phyloP scores from a whole-genome alignment of 2,888 invertebrate species.

The Himalopsyche japonica region DNA sequence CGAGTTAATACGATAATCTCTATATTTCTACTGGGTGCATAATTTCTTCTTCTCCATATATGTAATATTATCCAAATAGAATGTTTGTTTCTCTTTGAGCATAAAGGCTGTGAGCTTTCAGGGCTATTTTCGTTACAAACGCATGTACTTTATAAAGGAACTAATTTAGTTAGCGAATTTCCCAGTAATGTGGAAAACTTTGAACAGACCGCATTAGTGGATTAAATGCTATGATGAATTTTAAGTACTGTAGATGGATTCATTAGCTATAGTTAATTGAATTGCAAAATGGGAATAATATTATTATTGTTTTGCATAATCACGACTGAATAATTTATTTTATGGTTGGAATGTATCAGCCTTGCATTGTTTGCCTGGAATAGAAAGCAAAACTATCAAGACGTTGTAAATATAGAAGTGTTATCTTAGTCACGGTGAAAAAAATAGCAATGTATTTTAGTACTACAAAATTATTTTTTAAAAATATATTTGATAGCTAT shows the following conservation, averaged over 20 bases:
- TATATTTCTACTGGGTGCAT: not conserved
- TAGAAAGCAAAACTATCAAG: no score
- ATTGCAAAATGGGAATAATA: not conserved
- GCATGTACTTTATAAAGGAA: not conserved
- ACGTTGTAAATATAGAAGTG: no score
- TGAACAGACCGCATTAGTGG: not conserved
- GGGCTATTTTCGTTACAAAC: not conserved
- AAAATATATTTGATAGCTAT: no score
- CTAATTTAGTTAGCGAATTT: not conserved
- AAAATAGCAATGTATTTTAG: no score
- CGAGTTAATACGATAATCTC: no score
- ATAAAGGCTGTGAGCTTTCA: not conserved
- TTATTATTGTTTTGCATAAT: no score
- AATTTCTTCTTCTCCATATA: not conserved
- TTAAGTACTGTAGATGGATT: not conserved
- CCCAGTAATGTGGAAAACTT: not conserved
- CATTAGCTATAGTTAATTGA: not conserved
- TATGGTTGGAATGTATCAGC: no score
- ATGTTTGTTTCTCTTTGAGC: not conserved
- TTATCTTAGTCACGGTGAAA: no score
- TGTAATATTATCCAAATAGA: not conserved
- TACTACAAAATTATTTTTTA: no score
- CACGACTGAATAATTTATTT: no score
- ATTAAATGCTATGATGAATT: not conserved
- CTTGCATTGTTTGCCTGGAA: no score